Evolutionary conservation across 2,113 vertebrate genomes (phyloP).

Genomic region (Pachypanchax playfairii): DNA sequence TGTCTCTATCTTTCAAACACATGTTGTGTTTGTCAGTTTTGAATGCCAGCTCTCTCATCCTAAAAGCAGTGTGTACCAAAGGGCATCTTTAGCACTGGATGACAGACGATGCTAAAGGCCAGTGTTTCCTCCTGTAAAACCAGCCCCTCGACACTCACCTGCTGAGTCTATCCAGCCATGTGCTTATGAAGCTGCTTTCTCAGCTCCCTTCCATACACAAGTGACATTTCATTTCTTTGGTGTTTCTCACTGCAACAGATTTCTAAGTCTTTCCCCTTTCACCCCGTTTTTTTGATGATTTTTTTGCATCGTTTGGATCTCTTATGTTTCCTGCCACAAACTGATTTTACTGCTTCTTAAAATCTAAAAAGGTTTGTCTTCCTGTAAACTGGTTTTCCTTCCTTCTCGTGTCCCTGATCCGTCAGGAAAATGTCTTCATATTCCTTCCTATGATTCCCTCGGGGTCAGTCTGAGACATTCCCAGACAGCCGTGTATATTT

Average conservation of each 20-base stretch:
- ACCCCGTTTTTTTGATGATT: too few relatives aligned
- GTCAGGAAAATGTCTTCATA: constrained; percentile 49
- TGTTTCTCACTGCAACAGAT: background rate
- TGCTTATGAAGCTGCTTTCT: constrained; percentile 17
- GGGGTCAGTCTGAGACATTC: constrained; percentile 22
- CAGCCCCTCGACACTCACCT: constrained; percentile 42
- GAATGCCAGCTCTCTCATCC: constrained; percentile 54
- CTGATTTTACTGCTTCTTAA: background rate
- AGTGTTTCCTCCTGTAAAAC: constrained; percentile 34
- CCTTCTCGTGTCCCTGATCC: constrained; percentile 57
- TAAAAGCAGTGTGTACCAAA: constrained; percentile 29
- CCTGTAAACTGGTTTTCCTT: constrained; percentile 41
- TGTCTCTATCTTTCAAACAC: constrained; percentile 7
- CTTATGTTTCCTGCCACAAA: constrained; percentile 1
- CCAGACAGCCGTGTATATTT: constrained; percentile 45
- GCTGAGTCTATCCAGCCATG: constrained; percentile 50
- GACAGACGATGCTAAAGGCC: constrained; percentile 43
- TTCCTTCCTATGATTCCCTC: constrained; percentile 28
- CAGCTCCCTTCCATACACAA: constrained; percentile 14
- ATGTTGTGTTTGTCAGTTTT: constrained; percentile 19
- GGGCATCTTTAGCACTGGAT: constrained; percentile 43
- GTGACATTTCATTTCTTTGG: constrained; percentile 10
- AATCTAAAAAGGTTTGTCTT: constrained; percentile 12
- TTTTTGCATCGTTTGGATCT: background rate
- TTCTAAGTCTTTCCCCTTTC: background rate